phyloP scores from a whole-genome alignment of 2,888 invertebrate genomes.

The Cryptus viduatorius region DNA sequence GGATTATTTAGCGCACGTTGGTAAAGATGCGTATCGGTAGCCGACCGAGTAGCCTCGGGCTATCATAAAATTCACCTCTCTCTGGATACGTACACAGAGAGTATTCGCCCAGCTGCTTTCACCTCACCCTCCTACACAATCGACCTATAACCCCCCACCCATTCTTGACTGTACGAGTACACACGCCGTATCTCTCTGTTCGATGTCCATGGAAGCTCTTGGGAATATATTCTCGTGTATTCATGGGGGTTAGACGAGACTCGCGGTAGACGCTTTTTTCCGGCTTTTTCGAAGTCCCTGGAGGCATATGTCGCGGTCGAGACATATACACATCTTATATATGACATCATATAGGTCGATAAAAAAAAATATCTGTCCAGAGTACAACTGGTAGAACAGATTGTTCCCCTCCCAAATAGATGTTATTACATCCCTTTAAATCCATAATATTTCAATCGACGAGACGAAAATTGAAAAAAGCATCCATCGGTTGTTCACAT shows the following conservation, averaged over 20 bases:
- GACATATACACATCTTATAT: slow-evolving; percentile 42
- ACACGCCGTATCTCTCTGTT: slow-evolving; percentile 52
- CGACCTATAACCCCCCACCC: slow-evolving; percentile 22
- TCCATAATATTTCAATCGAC: not conserved
- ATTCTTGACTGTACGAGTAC: slow-evolving; percentile 24
- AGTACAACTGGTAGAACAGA: not conserved
- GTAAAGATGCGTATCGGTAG: slow-evolving; percentile 65
- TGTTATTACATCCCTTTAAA: not conserved
- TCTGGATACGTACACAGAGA: slow-evolving; percentile 25
- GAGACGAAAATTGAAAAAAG: too few relatives aligned
- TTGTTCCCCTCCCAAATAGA: not conserved
- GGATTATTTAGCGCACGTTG: slow-evolving; percentile 67
- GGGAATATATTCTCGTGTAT: slow-evolving; percentile 61
- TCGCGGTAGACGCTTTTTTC: slow-evolving; percentile 60
- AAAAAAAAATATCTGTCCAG: slow-evolving; percentile 15
- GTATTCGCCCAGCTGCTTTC: slow-evolving; percentile 48
- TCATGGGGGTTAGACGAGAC: slow-evolving; percentile 62
- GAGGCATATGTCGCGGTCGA: slow-evolving; percentile 50
- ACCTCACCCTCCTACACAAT: slow-evolving; percentile 13
- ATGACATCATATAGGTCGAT: slow-evolving; percentile 18
- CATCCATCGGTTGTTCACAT: too few relatives aligned
- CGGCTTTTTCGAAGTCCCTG: slow-evolving; percentile 44
- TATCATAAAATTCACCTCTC: slow-evolving; percentile 63
- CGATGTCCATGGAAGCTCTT: slow-evolving; percentile 54
- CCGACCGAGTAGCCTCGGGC: slow-evolving; percentile 58